phyloP scores from a whole-genome alignment of 2,113 vertebrate genomes.

The Potamarius usumacintae region DNA sequence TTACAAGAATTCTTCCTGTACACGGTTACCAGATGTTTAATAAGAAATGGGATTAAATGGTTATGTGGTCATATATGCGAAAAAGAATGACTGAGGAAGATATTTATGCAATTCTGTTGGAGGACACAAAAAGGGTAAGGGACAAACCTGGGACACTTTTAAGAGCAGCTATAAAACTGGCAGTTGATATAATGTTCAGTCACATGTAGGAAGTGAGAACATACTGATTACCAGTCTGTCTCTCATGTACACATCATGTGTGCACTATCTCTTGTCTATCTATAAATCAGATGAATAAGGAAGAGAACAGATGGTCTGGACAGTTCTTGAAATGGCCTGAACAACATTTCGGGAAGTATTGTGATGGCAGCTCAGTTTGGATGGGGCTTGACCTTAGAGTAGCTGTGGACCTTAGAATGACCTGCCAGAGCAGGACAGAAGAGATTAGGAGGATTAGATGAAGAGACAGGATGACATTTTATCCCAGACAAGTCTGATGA shows the following conservation, averaged over 20 bases:
- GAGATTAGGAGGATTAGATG: conserved; percentile 49
- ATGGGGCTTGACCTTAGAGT: background rate
- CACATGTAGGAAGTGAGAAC: conserved; percentile 27
- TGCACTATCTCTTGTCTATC: background rate
- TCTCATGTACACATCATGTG: background rate
- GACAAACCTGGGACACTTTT: background rate
- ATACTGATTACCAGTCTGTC: conserved; percentile 1
- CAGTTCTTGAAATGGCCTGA: conserved; percentile 37
- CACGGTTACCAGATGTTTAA: conserved; percentile 38
- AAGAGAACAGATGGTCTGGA: background rate
- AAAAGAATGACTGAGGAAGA: background rate
- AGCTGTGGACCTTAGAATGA: conserved; percentile 2
- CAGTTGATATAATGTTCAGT: conserved; percentile 20
- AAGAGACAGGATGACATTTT: conserved; percentile 45
- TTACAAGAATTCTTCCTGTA: conserved; percentile 25
- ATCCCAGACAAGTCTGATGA: conserved; percentile 57
- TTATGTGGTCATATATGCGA: background rate
- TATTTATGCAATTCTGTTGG: background rate
- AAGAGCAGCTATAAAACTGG: conserved; percentile 30
- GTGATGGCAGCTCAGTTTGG: background rate
- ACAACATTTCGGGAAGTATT: conserved; percentile 18
- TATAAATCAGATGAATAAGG: conserved; percentile 28
- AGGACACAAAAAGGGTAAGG: conserved; percentile 10
- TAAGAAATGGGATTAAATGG: background rate
- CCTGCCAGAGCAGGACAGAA: conserved; percentile 21